A percentile compares a stretch with the other conserved stretches of the same genome.
Conservation (phyloP, 2,113 vertebrate species). For the Poeciliopsis occidentalis region DNA sequence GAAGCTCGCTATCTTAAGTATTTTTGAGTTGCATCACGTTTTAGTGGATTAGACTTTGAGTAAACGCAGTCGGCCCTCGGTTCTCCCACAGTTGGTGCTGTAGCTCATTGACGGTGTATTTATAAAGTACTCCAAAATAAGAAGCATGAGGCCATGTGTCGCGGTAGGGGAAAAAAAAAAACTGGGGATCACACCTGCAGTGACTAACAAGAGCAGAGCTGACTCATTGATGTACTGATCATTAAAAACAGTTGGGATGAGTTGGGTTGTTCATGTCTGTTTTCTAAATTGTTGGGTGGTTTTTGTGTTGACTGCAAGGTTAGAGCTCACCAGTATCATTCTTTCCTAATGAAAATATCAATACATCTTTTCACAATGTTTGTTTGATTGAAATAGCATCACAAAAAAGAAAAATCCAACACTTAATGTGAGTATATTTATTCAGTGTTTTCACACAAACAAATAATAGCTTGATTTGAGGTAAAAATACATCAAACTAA, state of each 20-base stretch:
- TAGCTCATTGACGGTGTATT: constrained; percentile 75
- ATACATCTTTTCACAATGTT: background rate
- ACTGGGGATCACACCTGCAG: constrained; percentile 21
- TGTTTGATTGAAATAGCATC: background rate
- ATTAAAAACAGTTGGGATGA: background rate
- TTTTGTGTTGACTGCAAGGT: background rate
- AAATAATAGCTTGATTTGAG: too few relatives aligned
- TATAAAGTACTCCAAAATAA: constrained; percentile 76
- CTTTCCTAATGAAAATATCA: background rate
- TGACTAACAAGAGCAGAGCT: background rate
- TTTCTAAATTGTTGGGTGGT: background rate
- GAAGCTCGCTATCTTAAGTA: background rate
- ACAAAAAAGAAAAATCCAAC: background rate
- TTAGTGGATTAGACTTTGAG: constrained; percentile 19
- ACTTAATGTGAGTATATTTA: too few relatives aligned
- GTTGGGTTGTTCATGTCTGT: background rate
- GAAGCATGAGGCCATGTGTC: constrained; percentile 47
- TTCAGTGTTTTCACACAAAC: too few relatives aligned
- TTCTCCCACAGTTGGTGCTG: constrained; percentile 74
- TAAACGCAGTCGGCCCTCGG: constrained; percentile 3
- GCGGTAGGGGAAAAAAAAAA: constrained; percentile 17
- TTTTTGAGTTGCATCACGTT: constrained; percentile 2
- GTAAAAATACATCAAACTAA: too few relatives aligned
- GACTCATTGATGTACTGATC: background rate
- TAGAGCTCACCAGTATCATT: background rate